Evolutionary conservation across 2,113 vertebrate genomes (phyloP), one percentile per base, ranked within the genome.

Genomic region (Podarcis cretensis): DNA sequence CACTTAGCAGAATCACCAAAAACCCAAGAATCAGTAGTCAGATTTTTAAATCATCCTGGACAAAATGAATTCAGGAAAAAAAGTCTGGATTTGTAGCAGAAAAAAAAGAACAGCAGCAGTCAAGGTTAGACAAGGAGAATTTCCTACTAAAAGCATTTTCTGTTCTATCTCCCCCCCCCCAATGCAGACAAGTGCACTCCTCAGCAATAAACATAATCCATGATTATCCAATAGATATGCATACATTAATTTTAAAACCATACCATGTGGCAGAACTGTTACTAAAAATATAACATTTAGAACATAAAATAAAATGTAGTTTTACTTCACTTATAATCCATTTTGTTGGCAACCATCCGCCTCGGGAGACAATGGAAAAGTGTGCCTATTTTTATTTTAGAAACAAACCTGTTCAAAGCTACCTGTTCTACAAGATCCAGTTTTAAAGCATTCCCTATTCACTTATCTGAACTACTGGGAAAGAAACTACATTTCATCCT

Each of bases 101-200:
- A 57, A 86, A 90, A 63, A 87, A 0, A 59, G 1, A 13, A 66
- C 81, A 37, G 25, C 12, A 14, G 54, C 18, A 63, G 88, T 85
- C 94, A 95, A 95, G 93, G 95, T 96, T 95, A 96, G 84, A 93
- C 94, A 96, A 95, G 94, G 93, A 94, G 92, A 96, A 84, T 89
- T 90, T 94, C 91, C 65, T 83, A 23, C 48, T 84, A 2, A 92
- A 94, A 89, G 85, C 88, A 85, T 93, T 88, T 85, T 66, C 87
- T 43, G 68, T 27, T 83, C 87, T 73, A 87, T 91, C 81, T n/a
- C 66, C 43, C 48, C 18, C 21, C 14, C 68, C 65, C 68, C 85
- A 77, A 86, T 80, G 57, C 14, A 35, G 93, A 84, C 0, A 81
- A 48, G 32, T 25, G 63, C 90, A 91, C 71, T 87, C 71, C 78